These are phyloP conservation scores for Drosophila algonquin DNA, from an alignment of 2,888 invertebrate genomes.

Conservation along the genomic window DNA sequence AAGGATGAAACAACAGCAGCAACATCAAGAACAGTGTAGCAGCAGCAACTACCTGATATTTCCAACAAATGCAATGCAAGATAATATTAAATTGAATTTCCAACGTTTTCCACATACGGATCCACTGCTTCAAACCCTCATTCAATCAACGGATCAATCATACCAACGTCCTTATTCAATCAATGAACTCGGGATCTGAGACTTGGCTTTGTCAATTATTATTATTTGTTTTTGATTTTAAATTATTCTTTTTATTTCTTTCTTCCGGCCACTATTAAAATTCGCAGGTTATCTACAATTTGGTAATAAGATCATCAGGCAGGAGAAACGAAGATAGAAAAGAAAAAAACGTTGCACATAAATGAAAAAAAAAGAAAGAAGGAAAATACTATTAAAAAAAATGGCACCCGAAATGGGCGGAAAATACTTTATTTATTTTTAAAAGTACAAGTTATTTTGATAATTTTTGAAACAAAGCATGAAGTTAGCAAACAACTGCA, in stretches of 20 bases:
- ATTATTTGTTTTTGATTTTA: conserved; percentile 40
- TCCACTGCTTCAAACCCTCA: conserved; percentile 24
- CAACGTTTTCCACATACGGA: conserved; percentile 46
- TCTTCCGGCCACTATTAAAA: conserved; percentile 33
- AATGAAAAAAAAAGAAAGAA: conserved; percentile 34
- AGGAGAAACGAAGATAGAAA: background rate
- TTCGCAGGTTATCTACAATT: conserved; percentile 49
- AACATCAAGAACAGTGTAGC: conserved; percentile 19
- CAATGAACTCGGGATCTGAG: background rate
- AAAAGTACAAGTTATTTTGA: conserved; percentile 53
- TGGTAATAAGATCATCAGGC: conserved; percentile 17
- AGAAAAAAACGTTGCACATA: conserved; percentile 8
- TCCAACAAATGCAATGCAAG: conserved; percentile 32
- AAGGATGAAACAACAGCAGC: conserved; percentile 17
- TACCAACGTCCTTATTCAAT: conserved; percentile 8
- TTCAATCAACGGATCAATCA: conserved; percentile 21
- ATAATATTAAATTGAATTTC: conserved; percentile 49
- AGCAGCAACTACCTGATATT: conserved; percentile 29
- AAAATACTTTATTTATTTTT: conserved; percentile 72
- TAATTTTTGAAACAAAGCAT: conserved; percentile 59
- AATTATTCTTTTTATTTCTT: conserved; percentile 33
- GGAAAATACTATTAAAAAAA: conserved; percentile 27
- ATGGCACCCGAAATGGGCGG: conserved; percentile 17
- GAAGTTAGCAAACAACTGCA: conserved; percentile 41
- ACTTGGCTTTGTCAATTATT: conserved; percentile 42